Evolutionary conservation across 1,140 invertebrate genomes (phyloP).

Genomic region (Carposina sasakii): DNA sequence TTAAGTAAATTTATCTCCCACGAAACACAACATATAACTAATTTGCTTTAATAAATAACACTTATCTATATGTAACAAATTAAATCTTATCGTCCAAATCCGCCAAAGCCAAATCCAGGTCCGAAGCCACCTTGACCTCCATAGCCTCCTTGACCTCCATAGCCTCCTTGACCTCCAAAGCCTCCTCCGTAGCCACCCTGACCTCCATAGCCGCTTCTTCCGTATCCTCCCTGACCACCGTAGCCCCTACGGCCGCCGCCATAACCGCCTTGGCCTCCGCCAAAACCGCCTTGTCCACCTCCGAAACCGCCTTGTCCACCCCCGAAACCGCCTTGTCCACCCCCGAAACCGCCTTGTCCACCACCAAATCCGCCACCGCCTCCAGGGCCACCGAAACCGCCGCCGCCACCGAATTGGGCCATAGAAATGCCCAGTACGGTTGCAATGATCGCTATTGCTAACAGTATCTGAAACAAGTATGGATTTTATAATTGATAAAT

Average conservation of each 20-base stretch:
- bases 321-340: not conserved
- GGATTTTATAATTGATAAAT: too few species aligned
- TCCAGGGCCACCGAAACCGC: constrained; percentile 6
- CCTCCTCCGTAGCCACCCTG: constrained; percentile 7
- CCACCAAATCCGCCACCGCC: constrained; percentile 12
- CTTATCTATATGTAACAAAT: too few species aligned
- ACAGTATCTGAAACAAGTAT: too few species aligned
- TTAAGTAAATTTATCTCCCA: too few species aligned
- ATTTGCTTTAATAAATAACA: too few species aligned
- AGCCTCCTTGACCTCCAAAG: constrained; percentile 9
- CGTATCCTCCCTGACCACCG: constrained; percentile 17
- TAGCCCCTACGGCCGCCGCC: not conserved
- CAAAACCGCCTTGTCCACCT: constrained; percentile 6
- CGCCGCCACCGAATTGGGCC: too few species aligned
- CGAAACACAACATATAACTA: too few species aligned
- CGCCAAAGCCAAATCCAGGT: constrained; percentile 2
- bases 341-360: too few species aligned
- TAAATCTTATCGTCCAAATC: constrained; percentile 5
- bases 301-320: constrained; percentile 16
- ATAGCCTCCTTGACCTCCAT: constrained; percentile 1
- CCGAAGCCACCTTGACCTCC: constrained; percentile 14
- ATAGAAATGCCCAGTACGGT: too few species aligned
- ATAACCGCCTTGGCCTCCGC: not conserved
- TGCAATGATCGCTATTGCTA: too few species aligned
- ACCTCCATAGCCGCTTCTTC: constrained; percentile 7